A percentile compares a stretch with the other conserved stretches of the same genome.
phyloP scores from a whole-genome alignment of 2,113 vertebrate genomes.

The Carassius auratus region DNA sequence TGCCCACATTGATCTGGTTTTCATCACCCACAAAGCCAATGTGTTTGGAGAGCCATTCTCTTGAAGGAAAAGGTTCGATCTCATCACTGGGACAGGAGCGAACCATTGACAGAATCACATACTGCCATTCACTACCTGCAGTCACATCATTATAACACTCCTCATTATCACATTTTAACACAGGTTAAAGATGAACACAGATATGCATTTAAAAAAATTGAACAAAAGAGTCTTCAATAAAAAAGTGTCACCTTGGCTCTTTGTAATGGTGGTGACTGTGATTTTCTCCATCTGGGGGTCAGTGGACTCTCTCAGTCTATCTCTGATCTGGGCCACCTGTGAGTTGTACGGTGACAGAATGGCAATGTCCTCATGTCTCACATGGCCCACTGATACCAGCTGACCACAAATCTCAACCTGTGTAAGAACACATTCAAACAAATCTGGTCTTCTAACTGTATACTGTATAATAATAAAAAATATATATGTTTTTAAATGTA shows the following conservation, averaged over 20 bases:
- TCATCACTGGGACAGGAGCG: slow-evolving; percentile 64
- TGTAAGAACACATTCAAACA: neutral
- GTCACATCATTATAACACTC: neutral
- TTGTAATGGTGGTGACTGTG: slow-evolving; percentile 43
- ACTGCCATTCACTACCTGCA: slow-evolving; percentile 35
- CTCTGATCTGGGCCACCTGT: slow-evolving; percentile 26
- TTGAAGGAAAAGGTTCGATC: slow-evolving; percentile 73
- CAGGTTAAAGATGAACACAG: neutral
- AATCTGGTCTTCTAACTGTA: neutral
- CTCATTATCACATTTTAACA: neutral
- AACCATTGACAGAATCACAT: slow-evolving; percentile 36
- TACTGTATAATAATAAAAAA: neutral
- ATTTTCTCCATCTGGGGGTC: neutral
- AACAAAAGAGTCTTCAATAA: neutral
- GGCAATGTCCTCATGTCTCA: slow-evolving; percentile 16
- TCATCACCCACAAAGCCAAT: slow-evolving; percentile 79
- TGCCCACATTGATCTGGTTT: slow-evolving; percentile 82
- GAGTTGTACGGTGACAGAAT: slow-evolving; percentile 37
- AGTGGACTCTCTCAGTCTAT: neutral
- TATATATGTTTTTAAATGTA: too few relatives aligned
- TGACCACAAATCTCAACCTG: slow-evolving; percentile 19
- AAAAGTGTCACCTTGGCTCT: slow-evolving; percentile 30
- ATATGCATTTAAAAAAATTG: neutral
- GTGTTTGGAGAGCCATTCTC: slow-evolving; percentile 76
- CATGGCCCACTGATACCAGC: neutral